Evolutionary conservation across 2,888 invertebrate genomes (phyloP), one percentile per base, ranked within the genome.

Genomic region (Prosapia bicincta): DNA sequence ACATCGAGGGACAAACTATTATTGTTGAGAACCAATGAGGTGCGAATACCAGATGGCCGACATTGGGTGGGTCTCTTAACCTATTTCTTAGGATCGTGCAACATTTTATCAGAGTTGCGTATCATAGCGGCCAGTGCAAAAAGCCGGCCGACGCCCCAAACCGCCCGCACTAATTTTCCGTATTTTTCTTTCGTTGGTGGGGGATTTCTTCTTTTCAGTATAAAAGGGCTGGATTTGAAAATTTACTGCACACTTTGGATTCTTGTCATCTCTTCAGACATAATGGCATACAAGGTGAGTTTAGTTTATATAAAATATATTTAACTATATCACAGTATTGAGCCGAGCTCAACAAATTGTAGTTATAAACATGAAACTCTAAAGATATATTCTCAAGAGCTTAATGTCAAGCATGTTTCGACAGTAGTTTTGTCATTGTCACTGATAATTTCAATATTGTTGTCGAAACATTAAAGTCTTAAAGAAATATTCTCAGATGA

Each of bases 211-310:
- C 28, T 69, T 69, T 69, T 24, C 20, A 3, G 15, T 69, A 69
- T 69, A 69, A 69, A 69, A 69, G 30, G 30, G 20, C 30, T 20
- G 30, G 26, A 26, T 30, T 67, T 69, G 26, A 9, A 69, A 26
- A 15, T 26, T 23, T 30, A 26, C 26, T 23, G 3, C 30, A 69
- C 69, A 28, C 10, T 54, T 20, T 54, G 2, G 20, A n/a, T 54
- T 20, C 54, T 20, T n/a, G 54, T 54, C 54, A 54, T 54, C 54
- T 54, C n/a, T 20, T 20, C 69, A 30, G 9, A 69, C 69, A 69
- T 20, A 26, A 69, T 69, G 69, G 26, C 26, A 25, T 67, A 26
- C 69, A 69, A 69, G 69, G 69, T 69, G 30, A n/a, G 28, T 69
- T n/a, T 26, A 13, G 7, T 54, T n/a, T n/a, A n/a, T n/a, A n/a